Percentiles rank a stretch among this genome's conserved stretches.
Evolutionary conservation across 2,888 invertebrate species (phyloP).

Genomic region (Lasioglossum lativentre): DNA sequence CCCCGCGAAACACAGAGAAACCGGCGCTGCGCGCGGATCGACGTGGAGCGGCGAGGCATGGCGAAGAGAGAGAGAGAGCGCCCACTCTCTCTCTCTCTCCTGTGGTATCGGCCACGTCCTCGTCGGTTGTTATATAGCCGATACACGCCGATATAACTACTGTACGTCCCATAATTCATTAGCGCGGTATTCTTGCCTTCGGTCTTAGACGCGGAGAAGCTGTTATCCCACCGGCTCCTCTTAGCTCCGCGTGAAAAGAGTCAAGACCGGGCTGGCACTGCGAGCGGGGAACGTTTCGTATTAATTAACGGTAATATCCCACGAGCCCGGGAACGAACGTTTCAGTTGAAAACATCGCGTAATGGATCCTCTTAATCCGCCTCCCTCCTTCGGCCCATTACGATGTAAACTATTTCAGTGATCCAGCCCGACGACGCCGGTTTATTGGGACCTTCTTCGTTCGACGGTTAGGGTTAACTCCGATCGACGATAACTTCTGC

Average conservation of each 20-base stretch:
- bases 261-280: constrained; percentile 23
- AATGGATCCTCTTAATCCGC: constrained; percentile 48
- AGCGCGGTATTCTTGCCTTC: constrained; percentile 63
- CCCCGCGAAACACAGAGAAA: not conserved
- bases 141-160: constrained; percentile 66
- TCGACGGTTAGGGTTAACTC: constrained; percentile 14
- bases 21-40: not conserved
- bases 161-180: constrained; percentile 73
- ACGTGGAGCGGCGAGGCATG: not conserved
- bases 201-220: constrained; percentile 36
- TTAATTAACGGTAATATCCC: constrained; percentile 57
- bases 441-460: constrained; percentile 18
- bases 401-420: constrained; percentile 35
- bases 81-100: constrained; percentile 49
- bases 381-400: constrained; percentile 13
- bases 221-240: constrained; percentile 40
- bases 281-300: constrained; percentile 40
- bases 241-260: constrained; percentile 46
- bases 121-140: constrained; percentile 60
- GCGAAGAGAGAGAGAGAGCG: constrained; percentile 24
- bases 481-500: not conserved
- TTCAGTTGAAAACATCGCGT: constrained; percentile 39
- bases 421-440: not conserved
- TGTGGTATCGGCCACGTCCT: constrained; percentile 57
- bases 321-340: constrained; percentile 15